Evolutionary conservation across 1,140 invertebrate species (phyloP), one percentile per base, ranked within the genome.

Genomic region (Heliconius himera): DNA sequence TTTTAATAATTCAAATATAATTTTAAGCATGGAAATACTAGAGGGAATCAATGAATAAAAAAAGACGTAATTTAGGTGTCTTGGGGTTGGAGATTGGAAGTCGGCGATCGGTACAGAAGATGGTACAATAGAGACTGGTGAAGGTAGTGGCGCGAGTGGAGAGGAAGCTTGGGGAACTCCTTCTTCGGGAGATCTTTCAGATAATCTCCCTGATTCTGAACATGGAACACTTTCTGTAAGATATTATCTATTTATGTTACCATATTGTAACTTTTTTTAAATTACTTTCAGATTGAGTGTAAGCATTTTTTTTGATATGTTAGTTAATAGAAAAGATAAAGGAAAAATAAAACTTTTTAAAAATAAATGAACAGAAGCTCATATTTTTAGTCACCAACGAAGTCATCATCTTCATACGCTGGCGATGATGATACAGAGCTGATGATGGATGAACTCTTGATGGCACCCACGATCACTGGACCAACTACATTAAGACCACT

Each of bases 101-200:
- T 83, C 92, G 38, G 96, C 96, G 0, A 96, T 97, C 95, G 97
- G 97, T 1, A 96, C 96, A 26, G 95, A 96, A 81, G 97, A 97
- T 22, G 97, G 97, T 8, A 96, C 96, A 11, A 96, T 96, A 73
- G 97, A 97, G 85, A 97, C 97, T 95, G 96, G 96, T 3, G 96
- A 98, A 82, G 95, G 96, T 8, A 97, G 97, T 60, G 97, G 97
- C 0, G 97, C 96, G 0, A 97, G 97, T 3, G 97, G 97, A 0
- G 97, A 98, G 89, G 97, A 98, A 87, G 96, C 97, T 46, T 98
- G 97, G 97, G 97, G 97, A 2, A 98, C 97, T 1, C 97, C 97
- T 3, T 98, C 97, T 3, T 98, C 97, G 79, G 97, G 97, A 3
- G 97, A 97, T 22, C 96, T 97, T 9, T 96, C 97, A 83, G 97